Base-by-base conservation (phyloP, 2,888 invertebrate genomes). In the Augochlorella aurata region DNA sequence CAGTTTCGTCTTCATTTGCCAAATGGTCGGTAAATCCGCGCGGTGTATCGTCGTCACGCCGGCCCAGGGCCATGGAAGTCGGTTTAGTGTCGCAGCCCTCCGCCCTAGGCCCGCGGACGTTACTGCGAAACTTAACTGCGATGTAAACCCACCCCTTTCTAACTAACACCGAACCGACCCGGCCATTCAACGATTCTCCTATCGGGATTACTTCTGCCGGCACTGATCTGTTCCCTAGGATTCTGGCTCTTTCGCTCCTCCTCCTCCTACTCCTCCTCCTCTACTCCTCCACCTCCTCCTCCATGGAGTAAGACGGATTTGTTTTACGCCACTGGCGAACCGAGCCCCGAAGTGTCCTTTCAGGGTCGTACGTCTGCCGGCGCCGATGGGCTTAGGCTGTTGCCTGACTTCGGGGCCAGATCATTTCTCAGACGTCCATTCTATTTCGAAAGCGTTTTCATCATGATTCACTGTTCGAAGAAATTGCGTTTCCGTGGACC, bases 1-100 rank as follows among this genome's bases (percentile, higher is more conserved):
- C 84, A 89, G 88, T 90, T 90, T 87, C 90, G 87, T 90, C 91
- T 90, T 91, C 90, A 89, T 91, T 91, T 90, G 87, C 87, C 88
- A 90, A 91, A 90, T 90, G 89, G 90, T 84, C 87, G 91, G 89
- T 89, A 90, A 91, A 90, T 89, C 89, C 89, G 80, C 61, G 79
- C 61, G 72, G 73, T 63, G 75, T 66, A 70, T 77, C 77, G 58
- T 71, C 82, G 69, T 70, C 81, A 38, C 80, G 83, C 85, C 85
- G 81, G 70, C 29, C 29, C 82, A 81, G 61, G 84, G 83, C 72
- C 79, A 81, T 77, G 77, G 80, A 85, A 87, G 79, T 81, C 80
- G 85, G 77, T 88, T 88, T 79, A 82, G 71, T 71, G 77, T 79
- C 79, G 73, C 74, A 76, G 71, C 76, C 65, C 76, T 18, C 44